These are phyloP conservation scores for Gymnocheta viridis DNA, from an alignment of 2,888 invertebrate genomes.

Conservation along the genomic window DNA sequence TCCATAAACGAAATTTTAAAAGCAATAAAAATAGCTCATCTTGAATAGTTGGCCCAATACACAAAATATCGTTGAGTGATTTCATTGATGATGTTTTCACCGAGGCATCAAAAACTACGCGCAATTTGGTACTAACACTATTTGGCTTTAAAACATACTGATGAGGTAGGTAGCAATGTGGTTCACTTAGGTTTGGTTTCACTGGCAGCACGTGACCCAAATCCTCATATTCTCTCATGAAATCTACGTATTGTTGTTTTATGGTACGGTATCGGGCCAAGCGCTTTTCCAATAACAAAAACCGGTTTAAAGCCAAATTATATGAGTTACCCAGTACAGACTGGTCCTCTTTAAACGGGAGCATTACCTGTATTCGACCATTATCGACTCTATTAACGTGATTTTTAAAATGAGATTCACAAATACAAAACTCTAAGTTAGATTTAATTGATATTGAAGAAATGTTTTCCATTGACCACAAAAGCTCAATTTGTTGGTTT, in stretches of 20 bases:
- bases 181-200: too few relatives aligned
- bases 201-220: too few relatives aligned
- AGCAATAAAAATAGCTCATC: slow-evolving; percentile 47
- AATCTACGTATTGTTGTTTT: too few relatives aligned
- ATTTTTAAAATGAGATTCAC: background rate
- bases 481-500: background rate
- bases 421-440: background rate
- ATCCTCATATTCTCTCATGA: too few relatives aligned
- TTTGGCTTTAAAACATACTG: slow-evolving; percentile 64
- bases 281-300: too few relatives aligned
- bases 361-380: slow-evolving; percentile 28
- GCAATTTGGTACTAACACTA: slow-evolving; percentile 61
- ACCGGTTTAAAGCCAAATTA: too few relatives aligned
- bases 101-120: slow-evolving; percentile 63
- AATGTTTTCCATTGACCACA: slow-evolving; percentile 19
- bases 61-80: slow-evolving; percentile 65
- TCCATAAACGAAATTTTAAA: slow-evolving; percentile 58
- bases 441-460: background rate
- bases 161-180: slow-evolving; percentile 63
- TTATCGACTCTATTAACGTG: background rate
- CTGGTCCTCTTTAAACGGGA: too few relatives aligned
- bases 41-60: slow-evolving; percentile 65
- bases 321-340: too few relatives aligned
- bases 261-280: too few relatives aligned
- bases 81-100: slow-evolving; percentile 52